Evolutionary conservation across 2,797 vertebrate species (phyloP).

Genomic region (Mus spretus): DNA sequence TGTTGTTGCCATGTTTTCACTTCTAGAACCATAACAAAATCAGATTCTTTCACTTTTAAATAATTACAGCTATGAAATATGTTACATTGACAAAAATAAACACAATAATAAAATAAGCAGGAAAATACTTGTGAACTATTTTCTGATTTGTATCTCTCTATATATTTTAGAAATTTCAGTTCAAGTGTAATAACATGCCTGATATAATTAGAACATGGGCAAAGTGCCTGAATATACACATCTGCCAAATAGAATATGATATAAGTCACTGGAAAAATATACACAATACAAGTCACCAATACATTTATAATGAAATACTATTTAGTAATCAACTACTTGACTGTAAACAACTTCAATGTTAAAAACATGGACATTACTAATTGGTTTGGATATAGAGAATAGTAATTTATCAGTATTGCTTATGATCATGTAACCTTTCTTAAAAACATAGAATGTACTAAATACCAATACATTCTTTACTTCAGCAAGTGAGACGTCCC

Average conservation of each 20-base stretch:
- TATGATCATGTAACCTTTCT: background rate
- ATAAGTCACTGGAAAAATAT: background rate
- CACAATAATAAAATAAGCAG: background rate
- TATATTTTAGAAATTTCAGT: background rate
- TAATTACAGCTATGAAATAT: background rate
- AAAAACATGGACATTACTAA: background rate
- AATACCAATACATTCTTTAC: background rate
- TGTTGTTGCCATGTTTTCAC: background rate
- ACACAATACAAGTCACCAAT: background rate
- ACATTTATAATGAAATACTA: background rate
- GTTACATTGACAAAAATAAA: background rate
- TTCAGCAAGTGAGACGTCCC: background rate
- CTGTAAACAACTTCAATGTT: background rate
- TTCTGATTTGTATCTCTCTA: background rate
- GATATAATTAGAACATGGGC: background rate
- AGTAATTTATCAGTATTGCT: background rate
- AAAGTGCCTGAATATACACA: background rate
- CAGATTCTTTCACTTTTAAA: background rate
- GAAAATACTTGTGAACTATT: background rate
- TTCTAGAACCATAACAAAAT: background rate
- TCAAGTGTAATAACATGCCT: background rate
- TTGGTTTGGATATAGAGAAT: background rate
- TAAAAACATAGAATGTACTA: background rate
- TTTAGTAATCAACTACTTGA: background rate
- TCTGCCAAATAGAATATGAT: background rate